These are phyloP conservation scores for Acyrthosiphon pisum DNA, from an alignment of 1,140 invertebrate genomes.

Conservation along the genomic window DNA sequence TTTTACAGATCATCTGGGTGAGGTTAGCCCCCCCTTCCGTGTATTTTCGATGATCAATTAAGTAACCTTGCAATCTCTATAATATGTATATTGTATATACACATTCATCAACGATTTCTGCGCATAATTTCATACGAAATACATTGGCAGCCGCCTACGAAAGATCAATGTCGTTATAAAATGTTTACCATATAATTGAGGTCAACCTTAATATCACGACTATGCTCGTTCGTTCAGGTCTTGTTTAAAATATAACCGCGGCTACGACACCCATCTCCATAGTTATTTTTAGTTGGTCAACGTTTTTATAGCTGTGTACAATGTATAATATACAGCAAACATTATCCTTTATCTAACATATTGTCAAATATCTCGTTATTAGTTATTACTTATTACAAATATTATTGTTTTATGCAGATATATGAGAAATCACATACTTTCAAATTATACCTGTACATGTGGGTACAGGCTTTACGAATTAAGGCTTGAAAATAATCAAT, in stretches of 20 bases:
- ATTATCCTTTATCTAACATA: background rate
- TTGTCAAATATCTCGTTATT: background rate
- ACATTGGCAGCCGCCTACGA: slow-evolving; percentile 11
- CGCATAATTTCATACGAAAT: background rate
- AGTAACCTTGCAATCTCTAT: slow-evolving; percentile 25
- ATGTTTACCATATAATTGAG: slow-evolving; percentile 20
- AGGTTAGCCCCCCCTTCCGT: background rate
- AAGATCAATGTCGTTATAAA: slow-evolving; percentile 43
- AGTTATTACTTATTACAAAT: too few relatives aligned
- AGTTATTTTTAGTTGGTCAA: background rate
- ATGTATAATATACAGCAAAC: background rate
- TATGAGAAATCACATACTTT: background rate
- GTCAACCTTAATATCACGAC: background rate
- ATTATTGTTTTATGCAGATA: background rate
- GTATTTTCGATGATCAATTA: background rate
- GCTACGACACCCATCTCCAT: background rate
- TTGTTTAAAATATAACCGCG: background rate
- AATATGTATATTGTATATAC: background rate
- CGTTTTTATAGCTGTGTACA: background rate
- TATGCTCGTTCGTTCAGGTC: background rate
- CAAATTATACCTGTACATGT: background rate
- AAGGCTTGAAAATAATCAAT: background rate
- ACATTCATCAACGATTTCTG: background rate
- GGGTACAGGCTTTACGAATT: background rate
- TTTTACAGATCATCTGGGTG: background rate